Base-by-base conservation (phyloP, 2,113 vertebrate species). In the Osmerus eperlanus region DNA sequence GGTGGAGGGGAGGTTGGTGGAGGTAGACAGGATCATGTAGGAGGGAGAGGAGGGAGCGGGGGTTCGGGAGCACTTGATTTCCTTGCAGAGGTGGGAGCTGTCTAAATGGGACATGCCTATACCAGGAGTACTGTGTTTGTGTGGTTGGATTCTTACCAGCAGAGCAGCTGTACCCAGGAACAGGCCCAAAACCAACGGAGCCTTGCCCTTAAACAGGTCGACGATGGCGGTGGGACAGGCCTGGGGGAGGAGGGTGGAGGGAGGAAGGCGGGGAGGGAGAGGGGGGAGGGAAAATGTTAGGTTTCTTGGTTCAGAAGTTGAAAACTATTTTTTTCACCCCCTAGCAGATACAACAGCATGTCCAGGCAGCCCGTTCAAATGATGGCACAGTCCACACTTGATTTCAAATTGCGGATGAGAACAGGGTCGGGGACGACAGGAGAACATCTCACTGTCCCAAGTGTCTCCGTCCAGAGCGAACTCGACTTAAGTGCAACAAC, bases 11-110 rank as follows among this genome's bases (percentile, higher is more conserved):
- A 28, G 25, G 25, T 23, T 23, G 23, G 23, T 55, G 0, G 82
- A 67, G 71, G 73, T 72, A 68, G 89, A 76, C 67, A 86, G 29
- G 29, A 86, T 82, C 79, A 86, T 86, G 62, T 86, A 81, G 25
- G 25, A 28, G 25, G 82, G 7, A 47, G 79, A 1, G 14, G n/a
- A n/a, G n/a, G n/a, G n/a, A n/a, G n/a, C n/a, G n/a, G 41, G 8
- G 0, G 9, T 47, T 47, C 9, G 2, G 3, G 78, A 65, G 47
- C 2, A 61, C 2, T 3, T 3, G 0, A 89, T 75, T 66, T 76
- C 67, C 53, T 2, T 72, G 25, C 1, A 36, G 53, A 90, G 87
- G 4, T 0, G 74, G 0, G 1, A 0, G 78, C 88, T 87, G 25
- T 25, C 25, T 25, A 25, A 25, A 3, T 28, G 25, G 25, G 25